Conservation (phyloP, 2,797 vertebrate species). For the Syngnathus acus region DNA sequence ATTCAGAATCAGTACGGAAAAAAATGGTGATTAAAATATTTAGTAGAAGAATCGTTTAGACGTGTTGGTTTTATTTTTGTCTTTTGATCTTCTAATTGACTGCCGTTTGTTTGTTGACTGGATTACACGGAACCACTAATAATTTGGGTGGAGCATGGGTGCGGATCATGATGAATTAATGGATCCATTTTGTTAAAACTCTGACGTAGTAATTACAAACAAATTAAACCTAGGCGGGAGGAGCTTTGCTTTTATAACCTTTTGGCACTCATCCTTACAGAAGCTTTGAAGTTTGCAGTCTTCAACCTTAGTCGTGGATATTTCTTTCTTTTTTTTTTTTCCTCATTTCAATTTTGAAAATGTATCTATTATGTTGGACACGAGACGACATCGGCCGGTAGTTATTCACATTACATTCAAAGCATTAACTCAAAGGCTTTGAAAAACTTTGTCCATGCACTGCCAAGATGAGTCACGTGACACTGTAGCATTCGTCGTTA, state of each 20-base stretch:
- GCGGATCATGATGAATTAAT: neutral
- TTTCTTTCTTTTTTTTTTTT: too few species aligned
- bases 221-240: neutral
- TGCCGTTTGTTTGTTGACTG: neutral
- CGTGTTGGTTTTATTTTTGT: neutral
- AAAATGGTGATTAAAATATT: too few species aligned
- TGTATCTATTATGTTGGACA: too few species aligned
- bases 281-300: neutral
- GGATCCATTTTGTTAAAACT: neutral
- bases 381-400: too few species aligned
- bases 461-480: conserved; percentile 22
- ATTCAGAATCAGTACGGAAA: too few species aligned
- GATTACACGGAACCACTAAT: neutral
- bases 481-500: conserved; percentile 36
- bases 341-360: too few species aligned
- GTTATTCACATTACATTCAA: neutral
- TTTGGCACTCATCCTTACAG: too few species aligned
- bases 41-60: too few species aligned
- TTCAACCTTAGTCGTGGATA: neutral
- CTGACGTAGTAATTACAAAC: neutral
- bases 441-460: conserved; percentile 4
- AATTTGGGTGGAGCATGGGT: neutral
- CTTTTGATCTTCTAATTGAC: neutral
- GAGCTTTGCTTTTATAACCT: neutral
- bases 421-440: neutral